Evolutionary conservation across 2,888 invertebrate genomes (phyloP).

Genomic region (Leucania comma): DNA sequence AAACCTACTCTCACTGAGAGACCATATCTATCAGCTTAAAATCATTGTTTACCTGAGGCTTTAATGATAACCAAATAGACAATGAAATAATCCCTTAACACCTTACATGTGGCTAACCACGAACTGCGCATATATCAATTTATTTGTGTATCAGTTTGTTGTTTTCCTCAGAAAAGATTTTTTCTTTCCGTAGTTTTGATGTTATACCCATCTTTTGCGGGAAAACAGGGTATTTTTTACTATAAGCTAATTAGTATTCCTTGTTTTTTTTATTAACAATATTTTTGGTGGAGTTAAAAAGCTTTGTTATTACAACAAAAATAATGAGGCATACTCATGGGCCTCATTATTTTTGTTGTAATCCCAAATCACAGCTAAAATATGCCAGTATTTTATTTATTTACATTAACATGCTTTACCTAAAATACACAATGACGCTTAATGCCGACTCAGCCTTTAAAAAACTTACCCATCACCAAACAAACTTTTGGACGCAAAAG

Average conservation of each 20-base stretch:
- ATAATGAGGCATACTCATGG: not conserved
- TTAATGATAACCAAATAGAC: not conserved
- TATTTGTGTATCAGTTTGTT: no score
- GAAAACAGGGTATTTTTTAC: not conserved
- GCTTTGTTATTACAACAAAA: not conserved
- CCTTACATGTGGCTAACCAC: not conserved
- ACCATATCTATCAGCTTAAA: not conserved
- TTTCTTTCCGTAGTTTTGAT: not conserved
- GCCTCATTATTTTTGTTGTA: no score
- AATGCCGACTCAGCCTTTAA: constrained; percentile 5
- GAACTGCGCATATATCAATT: not conserved
- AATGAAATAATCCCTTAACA: not conserved
- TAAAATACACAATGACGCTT: not conserved
- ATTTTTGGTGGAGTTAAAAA: not conserved
- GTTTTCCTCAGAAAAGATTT: not conserved
- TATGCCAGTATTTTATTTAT: no score
- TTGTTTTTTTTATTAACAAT: not conserved
- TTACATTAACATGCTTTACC: not conserved
- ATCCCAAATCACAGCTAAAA: no score
- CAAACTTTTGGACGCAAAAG: not conserved
- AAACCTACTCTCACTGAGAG: not conserved
- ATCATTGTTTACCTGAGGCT: not conserved
- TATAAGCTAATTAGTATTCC: not conserved
- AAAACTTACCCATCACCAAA: constrained; percentile 14
- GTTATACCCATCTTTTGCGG: not conserved